A percentile compares a stretch with the other conserved stretches of the same genome.
Evolutionary conservation across 2,888 invertebrate species (phyloP).

Genomic region (Drosophila silvestris): DNA sequence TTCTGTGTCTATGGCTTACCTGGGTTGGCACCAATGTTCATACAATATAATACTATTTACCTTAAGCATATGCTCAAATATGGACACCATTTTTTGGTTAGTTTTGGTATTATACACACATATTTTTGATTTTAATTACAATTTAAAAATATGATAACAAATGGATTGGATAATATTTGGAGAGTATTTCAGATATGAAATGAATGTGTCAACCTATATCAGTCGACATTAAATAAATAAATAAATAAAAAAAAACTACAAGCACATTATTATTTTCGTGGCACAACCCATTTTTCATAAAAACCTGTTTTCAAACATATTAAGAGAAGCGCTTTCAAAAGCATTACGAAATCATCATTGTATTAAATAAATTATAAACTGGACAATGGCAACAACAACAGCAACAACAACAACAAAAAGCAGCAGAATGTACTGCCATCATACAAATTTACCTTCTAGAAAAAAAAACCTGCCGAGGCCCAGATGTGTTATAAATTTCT

Average conservation of each 20-base stretch:
- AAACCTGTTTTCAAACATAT: slow-evolving; percentile 29
- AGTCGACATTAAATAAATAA: neutral
- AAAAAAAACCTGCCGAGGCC: slow-evolving; percentile 50
- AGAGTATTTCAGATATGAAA: neutral
- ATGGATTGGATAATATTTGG: neutral
- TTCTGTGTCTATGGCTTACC: slow-evolving; percentile 9
- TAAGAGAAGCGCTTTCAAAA: slow-evolving; percentile 37
- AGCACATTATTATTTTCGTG: slow-evolving; percentile 16
- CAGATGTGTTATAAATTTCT: slow-evolving; percentile 73
- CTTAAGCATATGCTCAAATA: neutral
- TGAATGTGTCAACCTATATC: neutral
- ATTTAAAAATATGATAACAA: neutral
- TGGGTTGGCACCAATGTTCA: slow-evolving; percentile 8
- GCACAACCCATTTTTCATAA: slow-evolving; percentile 16
- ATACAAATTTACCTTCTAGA: slow-evolving; percentile 52
- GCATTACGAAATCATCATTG: slow-evolving; percentile 25
- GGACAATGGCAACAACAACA: slow-evolving; percentile 38
- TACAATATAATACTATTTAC: neutral
- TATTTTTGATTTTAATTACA: neutral
- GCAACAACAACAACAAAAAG: slow-evolving; percentile 13
- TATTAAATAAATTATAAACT: slow-evolving; percentile 60
- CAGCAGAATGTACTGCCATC: slow-evolving; percentile 20
- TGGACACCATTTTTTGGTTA: neutral
- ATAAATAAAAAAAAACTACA: neutral
- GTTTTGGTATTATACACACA: neutral